Percentiles rank a stretch among this genome's conserved stretches.
Conservation (phyloP, 1,140 invertebrate species). For the Leptoteleia sp. region DNA sequence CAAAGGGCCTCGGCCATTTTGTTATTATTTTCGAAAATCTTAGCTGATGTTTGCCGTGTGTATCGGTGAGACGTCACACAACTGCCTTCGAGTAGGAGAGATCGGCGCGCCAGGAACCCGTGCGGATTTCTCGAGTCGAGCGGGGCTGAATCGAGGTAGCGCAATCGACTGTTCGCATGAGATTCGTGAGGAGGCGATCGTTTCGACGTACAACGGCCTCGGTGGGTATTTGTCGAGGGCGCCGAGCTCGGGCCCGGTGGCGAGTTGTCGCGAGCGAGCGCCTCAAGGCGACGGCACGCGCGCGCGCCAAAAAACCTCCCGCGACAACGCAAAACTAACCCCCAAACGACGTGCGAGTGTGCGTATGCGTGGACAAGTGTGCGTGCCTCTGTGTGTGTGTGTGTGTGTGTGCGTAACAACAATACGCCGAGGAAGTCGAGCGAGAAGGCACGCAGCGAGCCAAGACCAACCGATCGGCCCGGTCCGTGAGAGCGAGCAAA, state of each 20-base stretch:
- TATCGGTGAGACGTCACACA: conserved; percentile 46
- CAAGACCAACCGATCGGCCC: not conserved
- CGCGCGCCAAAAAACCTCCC: not conserved
- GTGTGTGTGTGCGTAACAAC: conserved; percentile 68
- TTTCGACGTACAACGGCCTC: conserved; percentile 70
- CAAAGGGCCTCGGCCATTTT: conserved; percentile 74
- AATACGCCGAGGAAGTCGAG: conserved; percentile 65
- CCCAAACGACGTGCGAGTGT: conserved; percentile 1
- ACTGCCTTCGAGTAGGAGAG: conserved; percentile 28
- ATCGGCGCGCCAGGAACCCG: conserved; percentile 35
- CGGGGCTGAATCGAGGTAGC: conserved; percentile 19
- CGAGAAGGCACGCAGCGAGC: conserved; percentile 76
- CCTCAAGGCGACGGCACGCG: not conserved
- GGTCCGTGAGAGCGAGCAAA: not conserved
- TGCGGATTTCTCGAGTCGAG: conserved; percentile 25
- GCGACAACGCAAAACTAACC: conserved; percentile 2
- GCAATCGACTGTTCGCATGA: conserved; percentile 69
- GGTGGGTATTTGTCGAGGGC: conserved; percentile 70
- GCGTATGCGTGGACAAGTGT: conserved; percentile 27
- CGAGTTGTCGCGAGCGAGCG: not conserved
- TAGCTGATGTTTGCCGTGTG: conserved; percentile 50
- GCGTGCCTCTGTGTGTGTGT: not conserved
- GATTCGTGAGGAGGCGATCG: conserved; percentile 65
- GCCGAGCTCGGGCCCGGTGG: not conserved
- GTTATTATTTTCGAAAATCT: conserved; percentile 80